Percentiles rank a stretch among this genome's conserved stretches.
These are phyloP conservation scores for Crenichthys baileyi DNA, from an alignment of 2,797 vertebrate species.

Conservation along the genomic window DNA sequence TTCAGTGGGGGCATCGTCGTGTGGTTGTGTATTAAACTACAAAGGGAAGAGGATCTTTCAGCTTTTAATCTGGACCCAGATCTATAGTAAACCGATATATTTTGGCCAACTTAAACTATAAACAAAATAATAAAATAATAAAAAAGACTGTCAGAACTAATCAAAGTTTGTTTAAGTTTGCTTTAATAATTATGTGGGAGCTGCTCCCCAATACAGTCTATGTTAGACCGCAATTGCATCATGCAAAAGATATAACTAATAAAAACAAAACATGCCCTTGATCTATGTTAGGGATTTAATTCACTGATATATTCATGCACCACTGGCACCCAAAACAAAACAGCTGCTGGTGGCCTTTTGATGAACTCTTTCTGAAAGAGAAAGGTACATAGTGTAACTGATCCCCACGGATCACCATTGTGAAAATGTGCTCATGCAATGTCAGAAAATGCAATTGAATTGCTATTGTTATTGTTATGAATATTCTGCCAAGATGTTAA, in stretches of 20 bases:
- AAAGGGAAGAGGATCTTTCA: background rate
- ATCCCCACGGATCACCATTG: background rate
- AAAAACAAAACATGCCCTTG: background rate
- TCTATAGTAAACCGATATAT: background rate
- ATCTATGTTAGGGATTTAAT: background rate
- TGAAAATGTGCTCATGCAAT: slow-evolving; percentile 11
- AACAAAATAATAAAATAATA: background rate
- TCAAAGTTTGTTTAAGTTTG: background rate
- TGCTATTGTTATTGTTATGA: background rate
- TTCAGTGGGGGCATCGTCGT: background rate
- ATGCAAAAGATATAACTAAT: background rate
- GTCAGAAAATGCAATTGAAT: slow-evolving; percentile 1
- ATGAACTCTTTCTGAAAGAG: slow-evolving; percentile 17
- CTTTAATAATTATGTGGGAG: background rate
- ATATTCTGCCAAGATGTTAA: background rate
- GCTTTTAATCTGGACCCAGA: background rate
- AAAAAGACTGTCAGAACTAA: background rate
- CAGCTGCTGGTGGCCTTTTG: background rate
- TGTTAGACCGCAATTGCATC: background rate
- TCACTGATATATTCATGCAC: background rate
- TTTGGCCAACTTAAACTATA: background rate
- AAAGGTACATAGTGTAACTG: background rate
- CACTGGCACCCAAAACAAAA: background rate
- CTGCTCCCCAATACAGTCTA: background rate
- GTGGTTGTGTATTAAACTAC: background rate